Conservation (phyloP, 1,140 invertebrate genomes). For the Drosophila grimshawi region DNA sequence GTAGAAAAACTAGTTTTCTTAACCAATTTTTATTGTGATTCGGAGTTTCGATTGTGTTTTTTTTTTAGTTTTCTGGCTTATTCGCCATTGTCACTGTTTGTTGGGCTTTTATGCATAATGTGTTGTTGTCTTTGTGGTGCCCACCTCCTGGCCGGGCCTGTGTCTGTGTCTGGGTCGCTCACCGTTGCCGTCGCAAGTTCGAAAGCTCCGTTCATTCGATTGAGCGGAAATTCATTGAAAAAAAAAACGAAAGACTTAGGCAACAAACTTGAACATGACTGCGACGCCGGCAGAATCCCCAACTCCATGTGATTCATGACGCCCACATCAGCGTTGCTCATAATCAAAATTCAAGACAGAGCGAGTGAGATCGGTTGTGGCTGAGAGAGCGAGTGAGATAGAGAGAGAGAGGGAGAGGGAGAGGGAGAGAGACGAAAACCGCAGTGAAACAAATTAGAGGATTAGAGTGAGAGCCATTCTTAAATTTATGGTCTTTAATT, state of each 20-base stretch:
- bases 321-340: constrained; percentile 57
- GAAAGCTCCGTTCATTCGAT: constrained; percentile 40
- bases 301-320: constrained; percentile 69
- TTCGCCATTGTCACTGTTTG: constrained; percentile 33
- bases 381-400: neutral
- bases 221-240: constrained; percentile 79
- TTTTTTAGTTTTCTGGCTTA: constrained; percentile 49
- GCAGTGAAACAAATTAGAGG: constrained; percentile 31
- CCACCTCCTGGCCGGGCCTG: constrained; percentile 38
- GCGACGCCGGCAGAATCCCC: constrained; percentile 21
- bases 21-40: constrained; percentile 77
- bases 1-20: constrained; percentile 75
- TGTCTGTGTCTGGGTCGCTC: constrained; percentile 13
- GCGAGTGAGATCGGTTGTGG: neutral
- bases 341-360: constrained; percentile 60
- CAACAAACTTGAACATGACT: constrained; percentile 68
- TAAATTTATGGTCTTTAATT: constrained; percentile 69
- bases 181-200: constrained; percentile 9
- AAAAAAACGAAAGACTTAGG: constrained; percentile 78
- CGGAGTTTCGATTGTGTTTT: constrained; percentile 64
- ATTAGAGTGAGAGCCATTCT: constrained; percentile 38
- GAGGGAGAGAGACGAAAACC: constrained; percentile 21
- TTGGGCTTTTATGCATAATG: constrained; percentile 58
- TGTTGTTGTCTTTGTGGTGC: constrained; percentile 51
- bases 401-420: neutral